Evolutionary conservation across 1,140 invertebrate genomes (phyloP).

Genomic region (Bombus difficillimus): DNA sequence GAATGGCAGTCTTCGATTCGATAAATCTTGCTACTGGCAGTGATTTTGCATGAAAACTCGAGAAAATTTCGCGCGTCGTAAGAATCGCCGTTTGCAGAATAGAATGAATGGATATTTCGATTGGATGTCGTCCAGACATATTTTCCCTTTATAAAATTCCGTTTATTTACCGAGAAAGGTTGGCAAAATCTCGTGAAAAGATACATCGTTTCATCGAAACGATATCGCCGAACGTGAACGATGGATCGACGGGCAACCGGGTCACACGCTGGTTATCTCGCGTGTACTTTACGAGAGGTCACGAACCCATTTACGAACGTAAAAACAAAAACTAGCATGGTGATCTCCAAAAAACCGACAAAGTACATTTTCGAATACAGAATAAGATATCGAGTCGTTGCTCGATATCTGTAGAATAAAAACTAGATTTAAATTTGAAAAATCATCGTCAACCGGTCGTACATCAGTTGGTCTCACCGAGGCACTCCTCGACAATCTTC

Average conservation of each 20-base stretch:
- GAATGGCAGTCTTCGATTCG: conserved; percentile 38
- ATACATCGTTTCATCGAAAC: not conserved
- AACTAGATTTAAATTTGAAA: not conserved
- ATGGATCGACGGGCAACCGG: too few relatives aligned
- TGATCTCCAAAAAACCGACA: too few relatives aligned
- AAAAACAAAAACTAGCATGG: not conserved
- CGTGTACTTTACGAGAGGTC: too few relatives aligned
- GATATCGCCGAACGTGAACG: too few relatives aligned
- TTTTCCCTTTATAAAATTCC: not conserved
- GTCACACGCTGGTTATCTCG: too few relatives aligned
- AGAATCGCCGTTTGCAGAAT: not conserved
- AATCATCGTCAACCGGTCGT: not conserved
- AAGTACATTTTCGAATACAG: too few relatives aligned
- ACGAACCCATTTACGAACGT: too few relatives aligned
- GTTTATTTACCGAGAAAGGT: not conserved
- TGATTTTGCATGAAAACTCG: not conserved
- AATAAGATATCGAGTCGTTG: not conserved
- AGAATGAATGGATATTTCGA: not conserved
- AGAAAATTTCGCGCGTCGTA: not conserved
- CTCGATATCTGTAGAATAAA: not conserved
- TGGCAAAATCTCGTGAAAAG: not conserved
- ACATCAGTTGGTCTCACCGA: conserved; percentile 70
- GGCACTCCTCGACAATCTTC: conserved; percentile 79
- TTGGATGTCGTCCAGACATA: not conserved
- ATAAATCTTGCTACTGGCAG: conserved; percentile 11